These are phyloP conservation scores for Megastigmus dorsalis DNA, from an alignment of 2,888 invertebrate species.

Conservation along the genomic window DNA sequence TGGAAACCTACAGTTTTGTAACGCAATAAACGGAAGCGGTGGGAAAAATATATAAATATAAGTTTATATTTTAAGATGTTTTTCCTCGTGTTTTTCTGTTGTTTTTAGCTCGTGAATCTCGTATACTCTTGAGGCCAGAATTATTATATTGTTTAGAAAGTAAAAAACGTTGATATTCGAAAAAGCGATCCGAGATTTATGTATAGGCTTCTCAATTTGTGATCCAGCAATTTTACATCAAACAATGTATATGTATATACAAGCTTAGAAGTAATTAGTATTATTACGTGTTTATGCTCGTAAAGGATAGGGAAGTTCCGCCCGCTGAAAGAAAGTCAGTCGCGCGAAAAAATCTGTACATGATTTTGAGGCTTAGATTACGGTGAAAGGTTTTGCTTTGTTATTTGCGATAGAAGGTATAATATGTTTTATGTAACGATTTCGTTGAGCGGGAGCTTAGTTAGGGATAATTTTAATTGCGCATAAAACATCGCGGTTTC, in stretches of 20 bases:
- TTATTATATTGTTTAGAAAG: no score
- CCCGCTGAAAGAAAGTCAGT: conserved; percentile 25
- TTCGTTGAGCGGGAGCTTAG: not conserved
- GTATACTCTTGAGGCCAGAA: no score
- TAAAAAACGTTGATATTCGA: not conserved
- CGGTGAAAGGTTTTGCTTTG: conserved; percentile 18
- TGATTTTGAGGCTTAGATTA: not conserved
- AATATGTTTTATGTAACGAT: conserved; percentile 32
- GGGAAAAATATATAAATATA: no score
- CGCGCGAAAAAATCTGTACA: conserved; percentile 33
- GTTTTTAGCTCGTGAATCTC: no score
- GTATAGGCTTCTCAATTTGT: not conserved
- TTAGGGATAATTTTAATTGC: conserved; percentile 42
- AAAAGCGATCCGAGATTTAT: not conserved
- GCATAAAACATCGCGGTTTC: conserved; percentile 24
- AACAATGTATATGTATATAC: not conserved
- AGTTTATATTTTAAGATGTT: not conserved
- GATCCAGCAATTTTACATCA: not conserved
- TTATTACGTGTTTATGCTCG: conserved; percentile 43
- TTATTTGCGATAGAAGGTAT: conserved; percentile 5
- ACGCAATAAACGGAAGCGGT: no score
- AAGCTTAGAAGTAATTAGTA: conserved; percentile 27
- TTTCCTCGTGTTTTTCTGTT: not conserved
- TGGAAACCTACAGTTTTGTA: no score
- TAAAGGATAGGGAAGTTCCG: conserved; percentile 39